A percentile compares a stretch with the other conserved stretches of the same genome.
Evolutionary conservation across 2,888 invertebrate species (phyloP).

Genomic region (Pseudanteris insignis): DNA sequence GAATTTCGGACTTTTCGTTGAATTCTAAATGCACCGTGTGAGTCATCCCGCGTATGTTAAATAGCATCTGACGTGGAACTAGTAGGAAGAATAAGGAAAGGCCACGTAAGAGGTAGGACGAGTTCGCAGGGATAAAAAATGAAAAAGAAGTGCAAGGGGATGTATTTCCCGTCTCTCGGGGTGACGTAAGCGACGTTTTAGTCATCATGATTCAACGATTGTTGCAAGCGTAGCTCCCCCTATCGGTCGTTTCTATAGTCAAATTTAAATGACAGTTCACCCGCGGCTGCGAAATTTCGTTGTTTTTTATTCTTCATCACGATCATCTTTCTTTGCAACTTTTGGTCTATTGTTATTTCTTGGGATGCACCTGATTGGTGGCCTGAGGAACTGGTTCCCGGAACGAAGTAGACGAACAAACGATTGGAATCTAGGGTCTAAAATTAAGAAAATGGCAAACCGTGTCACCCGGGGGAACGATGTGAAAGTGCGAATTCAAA

Average conservation of each 20-base stretch:
- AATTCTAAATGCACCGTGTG: no score
- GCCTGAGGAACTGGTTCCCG: conserved; percentile 5
- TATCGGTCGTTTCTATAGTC: no score
- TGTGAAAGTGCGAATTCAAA: conserved; percentile 15
- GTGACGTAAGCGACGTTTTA: conserved; percentile 15
- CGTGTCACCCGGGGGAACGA: background rate
- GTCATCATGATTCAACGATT: no score
- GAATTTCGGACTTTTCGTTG: no score
- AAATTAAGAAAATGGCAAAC: conserved; percentile 28
- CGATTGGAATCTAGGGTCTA: conserved; percentile 1
- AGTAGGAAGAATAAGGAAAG: conserved; percentile 6
- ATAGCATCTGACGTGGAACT: background rate
- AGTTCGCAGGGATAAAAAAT: background rate
- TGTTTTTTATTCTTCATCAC: background rate
- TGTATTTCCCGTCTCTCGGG: background rate
- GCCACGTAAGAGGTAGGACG: conserved; percentile 1
- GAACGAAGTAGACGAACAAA: conserved; percentile 2
- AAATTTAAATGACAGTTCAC: no score
- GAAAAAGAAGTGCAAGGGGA: conserved; percentile 6
- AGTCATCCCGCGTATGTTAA: background rate
- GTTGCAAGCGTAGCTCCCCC: no score
- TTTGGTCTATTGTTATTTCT: background rate
- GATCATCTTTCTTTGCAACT: background rate
- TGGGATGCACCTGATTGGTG: no score
- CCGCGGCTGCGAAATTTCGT: conserved; percentile 2